These are phyloP conservation scores for Ahaetulla prasina DNA, from an alignment of 2,113 vertebrate genomes.

Conservation along the genomic window DNA sequence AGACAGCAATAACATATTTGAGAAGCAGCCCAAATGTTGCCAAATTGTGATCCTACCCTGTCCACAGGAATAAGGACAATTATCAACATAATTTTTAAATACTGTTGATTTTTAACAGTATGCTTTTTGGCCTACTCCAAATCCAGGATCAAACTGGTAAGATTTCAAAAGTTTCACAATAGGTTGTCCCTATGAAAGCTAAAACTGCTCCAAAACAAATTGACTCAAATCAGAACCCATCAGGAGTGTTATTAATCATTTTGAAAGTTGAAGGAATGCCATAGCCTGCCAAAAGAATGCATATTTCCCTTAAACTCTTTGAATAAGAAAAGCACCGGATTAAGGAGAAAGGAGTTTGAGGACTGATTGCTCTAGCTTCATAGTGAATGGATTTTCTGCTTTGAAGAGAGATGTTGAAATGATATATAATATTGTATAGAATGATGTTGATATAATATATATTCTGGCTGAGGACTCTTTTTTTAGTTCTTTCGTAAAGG, in stretches of 20 bases:
- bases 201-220: not conserved
- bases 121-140: not conserved
- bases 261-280: not conserved
- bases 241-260: not conserved
- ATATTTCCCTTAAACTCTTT: not conserved
- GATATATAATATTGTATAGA: not conserved
- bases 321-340: not conserved
- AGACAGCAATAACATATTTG: not conserved
- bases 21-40: not conserved
- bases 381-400: not conserved
- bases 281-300: not conserved
- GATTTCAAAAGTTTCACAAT: not conserved
- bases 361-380: not conserved
- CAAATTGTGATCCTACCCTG: not conserved
- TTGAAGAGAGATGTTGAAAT: not conserved
- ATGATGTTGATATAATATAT: not conserved
- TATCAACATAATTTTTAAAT: not conserved
- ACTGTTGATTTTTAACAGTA: not conserved
- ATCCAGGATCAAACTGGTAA: not conserved
- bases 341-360: not conserved
- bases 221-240: not conserved
- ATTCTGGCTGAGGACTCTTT: not conserved
- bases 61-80: not conserved
- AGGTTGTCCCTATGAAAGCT: not conserved
- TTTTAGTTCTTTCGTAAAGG: not conserved